These are phyloP conservation scores for Butorides virescens DNA, from an alignment of 2,113 vertebrate species.

Conservation along the genomic window DNA sequence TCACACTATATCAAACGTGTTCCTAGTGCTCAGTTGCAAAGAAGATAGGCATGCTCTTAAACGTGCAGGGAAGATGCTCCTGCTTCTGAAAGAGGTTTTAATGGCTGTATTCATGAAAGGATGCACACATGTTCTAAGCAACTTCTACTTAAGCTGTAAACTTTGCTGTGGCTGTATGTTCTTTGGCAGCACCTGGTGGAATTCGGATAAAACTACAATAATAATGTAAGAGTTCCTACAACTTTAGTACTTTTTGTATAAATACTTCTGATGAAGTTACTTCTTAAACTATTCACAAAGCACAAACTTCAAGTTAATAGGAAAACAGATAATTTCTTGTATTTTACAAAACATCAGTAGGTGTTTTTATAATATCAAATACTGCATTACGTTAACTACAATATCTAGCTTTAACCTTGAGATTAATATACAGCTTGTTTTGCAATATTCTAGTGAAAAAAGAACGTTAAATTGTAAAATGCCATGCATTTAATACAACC, in stretches of 20 bases:
- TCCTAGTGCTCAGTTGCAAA: not conserved
- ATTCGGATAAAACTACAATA: slow-evolving; percentile 76
- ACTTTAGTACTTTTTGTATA: not conserved
- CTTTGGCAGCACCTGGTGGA: slow-evolving; percentile 89
- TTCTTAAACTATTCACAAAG: not conserved
- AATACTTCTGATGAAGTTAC: not conserved
- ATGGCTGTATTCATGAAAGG: not conserved
- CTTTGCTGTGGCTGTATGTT: slow-evolving; percentile 69
- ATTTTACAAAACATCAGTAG: not conserved
- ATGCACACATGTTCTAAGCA: not conserved
- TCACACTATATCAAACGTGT: not conserved
- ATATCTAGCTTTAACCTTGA: not conserved
- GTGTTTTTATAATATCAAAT: not conserved
- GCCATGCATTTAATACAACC: not conserved
- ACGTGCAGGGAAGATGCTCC: not conserved
- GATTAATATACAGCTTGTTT: not conserved
- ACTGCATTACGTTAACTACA: not conserved
- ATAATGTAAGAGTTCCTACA: not conserved
- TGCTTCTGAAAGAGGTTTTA: not conserved
- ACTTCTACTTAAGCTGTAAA: slow-evolving; percentile 43
- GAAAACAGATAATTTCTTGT: not conserved
- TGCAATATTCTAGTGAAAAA: not conserved
- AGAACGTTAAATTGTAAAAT: rapidly evolving
- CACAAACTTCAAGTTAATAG: not conserved
- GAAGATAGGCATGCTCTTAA: not conserved